Evolutionary conservation across 1,140 invertebrate species (phyloP), one percentile per base, ranked within the genome.

Genomic region (Lerema accius): DNA sequence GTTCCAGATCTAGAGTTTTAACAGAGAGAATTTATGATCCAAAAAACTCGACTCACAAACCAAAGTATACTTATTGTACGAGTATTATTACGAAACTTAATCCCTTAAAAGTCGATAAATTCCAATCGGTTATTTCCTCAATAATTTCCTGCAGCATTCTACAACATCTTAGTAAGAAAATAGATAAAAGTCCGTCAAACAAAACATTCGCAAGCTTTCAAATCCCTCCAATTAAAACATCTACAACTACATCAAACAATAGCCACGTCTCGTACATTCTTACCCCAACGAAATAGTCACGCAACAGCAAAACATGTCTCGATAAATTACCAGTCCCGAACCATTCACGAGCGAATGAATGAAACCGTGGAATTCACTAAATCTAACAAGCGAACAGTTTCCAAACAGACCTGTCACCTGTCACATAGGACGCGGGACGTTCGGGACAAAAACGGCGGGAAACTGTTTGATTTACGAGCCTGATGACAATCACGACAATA

Each of bases 351-450:
- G 28, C 28, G 28, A 32, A 9, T 32, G 28, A 32, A 32, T 32
- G 28, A 45, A 19, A 45, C 42, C 5, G n/a, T 19, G 16, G 42
- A 45, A 6, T 45, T 7, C 42, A 45, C 42, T 45, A 19, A 45
- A 45, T 45, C 42, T 16, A 45, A 16, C 16, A 19, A 45, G 15
- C 16, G 16, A 16, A 45, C 15, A 16, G 42, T 45, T 32, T 45
- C 42, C 14, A 45, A 45, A 45, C 42, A 17, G 42, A 16, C 7
- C 42, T 45, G 42, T 45, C 42, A 19, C 15, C 17, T 10, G n/a
- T n/a, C n/a, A n/a, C n/a, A n/a, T n/a, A n/a, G n/a, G n/a, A n/a
- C n/a, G n/a, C n/a, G n/a, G 3, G 39, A 42, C 1, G 23, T 15
- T 42, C 11, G 39, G 39, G 7, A 42, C 39, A 42, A 42, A 42